Base-by-base conservation (phyloP, 2,888 invertebrate genomes). In the Pocota personata region DNA sequence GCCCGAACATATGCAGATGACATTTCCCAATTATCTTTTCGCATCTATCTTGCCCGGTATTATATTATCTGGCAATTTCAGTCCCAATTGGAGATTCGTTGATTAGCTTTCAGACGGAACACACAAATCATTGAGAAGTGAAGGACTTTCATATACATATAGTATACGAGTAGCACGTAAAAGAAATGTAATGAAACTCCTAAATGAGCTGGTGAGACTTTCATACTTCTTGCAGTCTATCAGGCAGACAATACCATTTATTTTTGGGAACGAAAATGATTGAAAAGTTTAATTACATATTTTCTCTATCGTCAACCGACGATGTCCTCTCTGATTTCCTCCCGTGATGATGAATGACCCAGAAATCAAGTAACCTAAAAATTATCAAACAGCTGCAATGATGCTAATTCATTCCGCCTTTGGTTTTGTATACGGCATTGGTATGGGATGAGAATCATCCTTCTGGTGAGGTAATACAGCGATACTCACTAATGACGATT, bases 381-480 rank as follows among this genome's bases (percentile, higher is more conserved):
- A 82, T 86, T 86, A 86, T 82, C 86, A 86, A 86, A 77, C 86
- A 86, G 86, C 86, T 86, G 86, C 86, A 86, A 82, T 76, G 86
- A 86, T 86, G 86, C 86, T 86, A 82, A 82, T 82, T 86, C 82
- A 80, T 86, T 72, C 40, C 82, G 71, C 58, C 82, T 86, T 72
- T 62, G 76, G 48, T 82, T 76, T 82, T 12, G 37, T 71, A 60
- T 66, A 58, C 50, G 19, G 57, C 64, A 66, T 60, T 32, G 69
- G 57, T 57, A n/a, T 21, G 16, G 57, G 10, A 58, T 60, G 37
- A 43, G 46, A 21, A 60, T 58, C 43, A 60, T 76, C 66, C 64
- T 82, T 76, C 66, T 64, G 71, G 75, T 80, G 71, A 86, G 80
- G 80, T 84, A 84, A 84, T 76, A 76, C 37, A 58, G 55, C 67